Conservation (phyloP, 2,888 invertebrate species). For the Brachyopa scutellaris region DNA sequence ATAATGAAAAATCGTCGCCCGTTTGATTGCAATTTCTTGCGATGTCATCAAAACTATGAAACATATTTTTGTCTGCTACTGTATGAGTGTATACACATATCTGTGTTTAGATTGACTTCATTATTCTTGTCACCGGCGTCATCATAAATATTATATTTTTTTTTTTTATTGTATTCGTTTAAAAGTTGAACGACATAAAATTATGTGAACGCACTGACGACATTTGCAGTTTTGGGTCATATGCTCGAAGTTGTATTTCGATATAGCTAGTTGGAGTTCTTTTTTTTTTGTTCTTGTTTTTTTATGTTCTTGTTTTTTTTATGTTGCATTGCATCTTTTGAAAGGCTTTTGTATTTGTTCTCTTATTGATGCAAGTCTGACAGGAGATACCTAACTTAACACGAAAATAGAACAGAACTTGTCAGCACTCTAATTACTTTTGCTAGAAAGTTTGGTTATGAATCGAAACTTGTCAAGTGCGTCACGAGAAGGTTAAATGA, state of each 20-base stretch:
- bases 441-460: too few relatives aligned
- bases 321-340: too few relatives aligned
- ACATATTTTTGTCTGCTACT: not conserved
- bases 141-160: constrained; percentile 36
- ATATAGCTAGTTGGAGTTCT: too few relatives aligned
- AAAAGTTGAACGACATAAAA: constrained; percentile 51
- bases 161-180: not conserved
- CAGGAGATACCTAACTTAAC: too few relatives aligned
- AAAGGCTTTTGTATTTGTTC: too few relatives aligned
- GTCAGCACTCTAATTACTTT: too few relatives aligned
- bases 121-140: constrained; percentile 23
- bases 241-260: not conserved
- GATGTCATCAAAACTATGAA: constrained; percentile 38
- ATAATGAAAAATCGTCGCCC: constrained; percentile 23
- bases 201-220: constrained; percentile 44
- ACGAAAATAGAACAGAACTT: too few relatives aligned
- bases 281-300: too few relatives aligned
- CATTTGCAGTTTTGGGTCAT: constrained; percentile 40
- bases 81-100: not conserved
- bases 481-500: too few relatives aligned
- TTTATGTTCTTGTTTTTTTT: too few relatives aligned
- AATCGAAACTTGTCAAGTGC: too few relatives aligned
- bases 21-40: constrained; percentile 46
- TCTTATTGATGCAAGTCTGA: too few relatives aligned
- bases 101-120: constrained; percentile 3